Base-by-base conservation (phyloP, 2,888 invertebrate species). In the Acanthoscelides obtectus region DNA sequence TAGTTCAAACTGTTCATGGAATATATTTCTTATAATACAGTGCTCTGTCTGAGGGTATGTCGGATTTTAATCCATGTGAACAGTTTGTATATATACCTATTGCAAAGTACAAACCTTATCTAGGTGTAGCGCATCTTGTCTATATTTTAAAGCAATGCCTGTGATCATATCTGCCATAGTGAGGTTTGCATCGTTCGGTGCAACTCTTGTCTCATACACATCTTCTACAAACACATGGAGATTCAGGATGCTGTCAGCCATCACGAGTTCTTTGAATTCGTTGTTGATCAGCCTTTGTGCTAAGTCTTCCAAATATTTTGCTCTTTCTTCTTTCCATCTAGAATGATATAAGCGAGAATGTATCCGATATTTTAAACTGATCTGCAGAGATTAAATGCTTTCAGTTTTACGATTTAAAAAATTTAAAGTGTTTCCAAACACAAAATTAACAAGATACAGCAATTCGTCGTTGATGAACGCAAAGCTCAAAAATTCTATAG, bases 211-310 rank as follows among this genome's bases (percentile, higher is more conserved):
- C 81, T 91, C 90, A 80, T 88, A 92, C 45, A 90, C 88, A 80
- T 90, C 91, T 80, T 91, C 90, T 70, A 92, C 86, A 80, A 89
- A 89, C 6, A 89, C 85, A 73, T 86, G 84, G 64, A 91, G 82
- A 80, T 89, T 88, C 22, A 91, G 83, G 27, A 90, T 87, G 12
- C 89, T 87, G 64, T 87, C 85, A 17, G 88, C 86, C 71, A 88
- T 88, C 0, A 90, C 86, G 45, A 88, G 83, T 20, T 88, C 85
- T 72, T 88, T 89, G 80, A 91, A 91, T 67, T 88, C 82, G 0
- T 88, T 88, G 73, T 88, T 83, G n/a, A 92, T 83, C 70, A 91
- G 84, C 77, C 87, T 85, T 73, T 86, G 86, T 73, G 90, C 90
- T 71, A 88, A 86, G 8, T 84, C 80, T 81, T 90, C 86, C 68